A percentile compares a stretch with the other conserved stretches of the same genome.
phyloP scores from a whole-genome alignment of 2,888 invertebrate species.

The Gandaritis pyraliata region DNA sequence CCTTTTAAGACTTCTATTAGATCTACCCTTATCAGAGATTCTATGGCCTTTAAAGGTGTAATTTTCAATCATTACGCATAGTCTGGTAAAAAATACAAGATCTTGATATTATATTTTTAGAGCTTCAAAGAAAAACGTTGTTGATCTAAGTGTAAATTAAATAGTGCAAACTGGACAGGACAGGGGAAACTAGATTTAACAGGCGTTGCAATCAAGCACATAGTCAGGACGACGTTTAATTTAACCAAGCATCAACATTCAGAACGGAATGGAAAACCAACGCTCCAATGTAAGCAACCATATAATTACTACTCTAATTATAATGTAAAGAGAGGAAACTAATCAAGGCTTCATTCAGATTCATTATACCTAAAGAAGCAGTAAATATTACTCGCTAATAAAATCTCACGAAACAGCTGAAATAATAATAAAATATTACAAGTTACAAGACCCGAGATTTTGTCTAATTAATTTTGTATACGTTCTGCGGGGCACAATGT shows the following conservation, averaged over 20 bases:
- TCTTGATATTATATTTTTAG: too few relatives aligned
- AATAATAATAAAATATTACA: slow-evolving; percentile 84
- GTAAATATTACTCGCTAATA: slow-evolving; percentile 80
- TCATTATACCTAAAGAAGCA: slow-evolving; percentile 73
- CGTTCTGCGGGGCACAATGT: slow-evolving; percentile 75
- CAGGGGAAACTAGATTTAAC: slow-evolving; percentile 38
- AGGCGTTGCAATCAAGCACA: slow-evolving; percentile 68
- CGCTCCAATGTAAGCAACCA: slow-evolving; percentile 67
- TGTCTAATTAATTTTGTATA: slow-evolving; percentile 83
- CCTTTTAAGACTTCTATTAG: slow-evolving; percentile 67
- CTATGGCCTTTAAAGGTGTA: slow-evolving; percentile 35
- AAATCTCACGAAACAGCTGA: slow-evolving; percentile 74
- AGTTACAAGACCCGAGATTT: slow-evolving; percentile 80
- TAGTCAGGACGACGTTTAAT: slow-evolving; percentile 73
- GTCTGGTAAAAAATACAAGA: too few relatives aligned
- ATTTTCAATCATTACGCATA: slow-evolving; percentile 1
- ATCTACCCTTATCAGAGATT: slow-evolving; percentile 57
- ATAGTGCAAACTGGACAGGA: slow-evolving; percentile 53
- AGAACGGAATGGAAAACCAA: slow-evolving; percentile 67
- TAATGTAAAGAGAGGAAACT: slow-evolving; percentile 71
- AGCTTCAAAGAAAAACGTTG: too few relatives aligned
- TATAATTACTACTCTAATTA: slow-evolving; percentile 82
- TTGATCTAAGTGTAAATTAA: slow-evolving; percentile 48
- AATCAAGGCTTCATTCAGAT: slow-evolving; percentile 80
- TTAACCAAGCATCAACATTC: slow-evolving; percentile 78